A percentile compares a stretch with the other conserved stretches of the same genome.
These are phyloP conservation scores for Hetaerina americana DNA, from an alignment of 1,140 invertebrate species.

Conservation along the genomic window DNA sequence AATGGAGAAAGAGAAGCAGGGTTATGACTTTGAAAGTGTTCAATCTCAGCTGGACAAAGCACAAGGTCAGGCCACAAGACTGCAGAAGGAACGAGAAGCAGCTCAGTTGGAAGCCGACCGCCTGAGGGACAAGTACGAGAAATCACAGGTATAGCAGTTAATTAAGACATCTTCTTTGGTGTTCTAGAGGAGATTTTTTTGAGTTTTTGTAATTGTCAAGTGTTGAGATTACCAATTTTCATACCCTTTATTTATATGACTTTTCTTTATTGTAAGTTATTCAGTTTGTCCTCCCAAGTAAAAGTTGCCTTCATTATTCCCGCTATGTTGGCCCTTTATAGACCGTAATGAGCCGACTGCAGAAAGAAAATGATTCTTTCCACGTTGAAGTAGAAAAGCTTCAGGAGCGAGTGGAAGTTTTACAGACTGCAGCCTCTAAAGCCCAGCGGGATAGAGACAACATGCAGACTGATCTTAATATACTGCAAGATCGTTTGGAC, in stretches of 20 bases:
- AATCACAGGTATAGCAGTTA: conserved; percentile 53
- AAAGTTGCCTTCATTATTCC: conserved; percentile 1
- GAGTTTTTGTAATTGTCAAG: background rate
- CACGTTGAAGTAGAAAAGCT: conserved; percentile 67
- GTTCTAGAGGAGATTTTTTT: conserved; percentile 8
- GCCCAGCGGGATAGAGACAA: conserved; percentile 74
- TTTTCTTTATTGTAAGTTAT: no score
- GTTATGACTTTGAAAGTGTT: conserved; percentile 76
- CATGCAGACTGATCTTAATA: conserved; percentile 67
- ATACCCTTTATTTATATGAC: no score
- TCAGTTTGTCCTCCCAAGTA: no score
- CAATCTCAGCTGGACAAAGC: conserved; percentile 83
- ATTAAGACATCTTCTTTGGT: background rate
- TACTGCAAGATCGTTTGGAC: conserved; percentile 76
- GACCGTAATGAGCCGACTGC: conserved; percentile 56
- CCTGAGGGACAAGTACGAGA: conserved; percentile 76
- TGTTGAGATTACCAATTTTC: background rate
- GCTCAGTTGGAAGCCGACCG: conserved; percentile 72
- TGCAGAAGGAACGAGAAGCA: conserved; percentile 80
- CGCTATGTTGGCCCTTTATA: conserved; percentile 22
- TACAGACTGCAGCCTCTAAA: conserved; percentile 64
- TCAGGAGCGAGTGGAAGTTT: conserved; percentile 64
- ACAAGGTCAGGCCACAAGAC: conserved; percentile 65
- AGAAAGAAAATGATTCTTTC: conserved; percentile 74
- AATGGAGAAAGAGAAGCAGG: conserved; percentile 79